Evolutionary conservation across 2,113 vertebrate genomes (phyloP).

Genomic region (Todiramphus chloris): DNA sequence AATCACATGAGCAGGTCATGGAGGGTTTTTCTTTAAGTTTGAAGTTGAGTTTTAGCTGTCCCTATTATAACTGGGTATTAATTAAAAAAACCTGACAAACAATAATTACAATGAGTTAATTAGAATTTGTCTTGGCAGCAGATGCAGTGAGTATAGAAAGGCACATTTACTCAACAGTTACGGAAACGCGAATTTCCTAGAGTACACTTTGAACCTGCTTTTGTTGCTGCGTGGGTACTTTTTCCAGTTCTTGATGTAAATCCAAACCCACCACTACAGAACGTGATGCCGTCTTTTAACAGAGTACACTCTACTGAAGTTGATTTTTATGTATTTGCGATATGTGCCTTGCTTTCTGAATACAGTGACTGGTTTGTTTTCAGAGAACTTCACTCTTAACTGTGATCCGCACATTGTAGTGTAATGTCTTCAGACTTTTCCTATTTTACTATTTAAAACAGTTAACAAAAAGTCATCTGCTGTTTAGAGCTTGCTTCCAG

Average conservation of each 20-base stretch:
- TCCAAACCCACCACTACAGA: conserved; percentile 15
- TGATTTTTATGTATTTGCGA: background rate
- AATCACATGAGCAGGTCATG: background rate
- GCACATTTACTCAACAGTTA: conserved; percentile 38
- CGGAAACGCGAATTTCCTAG: background rate
- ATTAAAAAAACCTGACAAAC: conserved; percentile 39
- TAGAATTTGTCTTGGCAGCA: conserved; percentile 38
- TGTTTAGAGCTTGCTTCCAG: background rate
- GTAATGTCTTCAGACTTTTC: background rate
- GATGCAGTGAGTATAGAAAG: background rate
- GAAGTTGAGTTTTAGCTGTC: background rate
- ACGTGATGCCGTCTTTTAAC: background rate
- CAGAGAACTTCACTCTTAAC: background rate
- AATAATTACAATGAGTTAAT: conserved; percentile 33
- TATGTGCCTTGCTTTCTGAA: background rate
- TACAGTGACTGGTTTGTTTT: background rate
- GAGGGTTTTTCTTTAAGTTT: background rate
- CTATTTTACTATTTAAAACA: background rate
- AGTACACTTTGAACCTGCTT: conserved; percentile 20
- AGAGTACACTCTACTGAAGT: background rate
- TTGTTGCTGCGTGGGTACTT: conserved; percentile 18
- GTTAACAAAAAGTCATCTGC: background rate
- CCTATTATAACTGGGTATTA: conserved; percentile 25
- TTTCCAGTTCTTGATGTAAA: conserved; percentile 34
- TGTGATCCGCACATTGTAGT: background rate